Evolutionary conservation across 2,888 invertebrate genomes (phyloP), one percentile per base, ranked within the genome.

Genomic region (Limnephilus marmoratus): DNA sequence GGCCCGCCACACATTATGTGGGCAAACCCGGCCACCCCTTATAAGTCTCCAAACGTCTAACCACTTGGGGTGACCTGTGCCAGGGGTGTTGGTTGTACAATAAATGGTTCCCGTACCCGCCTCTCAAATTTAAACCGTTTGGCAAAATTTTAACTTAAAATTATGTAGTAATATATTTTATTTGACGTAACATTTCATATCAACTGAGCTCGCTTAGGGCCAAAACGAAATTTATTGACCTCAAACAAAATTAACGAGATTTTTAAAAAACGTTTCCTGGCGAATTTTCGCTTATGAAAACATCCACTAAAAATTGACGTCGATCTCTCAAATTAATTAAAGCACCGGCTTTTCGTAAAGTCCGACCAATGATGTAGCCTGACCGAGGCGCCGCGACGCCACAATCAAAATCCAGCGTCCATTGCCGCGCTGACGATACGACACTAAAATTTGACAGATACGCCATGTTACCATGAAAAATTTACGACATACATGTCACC

Each of bases 381-480:
- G 41, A 86, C 41, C 0, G 24, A 86, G 13, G 45, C 29, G 24
- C 12, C n/a, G 45, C 86, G 37, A n/a, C 12, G 37, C n/a, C 13
- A 24, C n/a, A 37, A 12, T 86, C 45, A 15, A 49, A n/a, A 86
- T 45, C 45, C 86, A 86, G 11, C 3, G n/a, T 29, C 86, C 29
- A n/a, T 86, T 29, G 12, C 37, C 45, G 11, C 29, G n/a, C n/a
- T 29, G 86, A 86, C 49, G 86, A 37, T 24, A 18, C 41, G 45
- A 86, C 45, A 86, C 37, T 86, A 86, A 86, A 86, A 86, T 24
- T 86, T 86, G 45, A 86, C 86, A 45, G 86, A 45, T 86, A 45
- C 45, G 86, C n/a, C 86, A 29, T 45, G 86, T 45, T 24, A 2
- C 86, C 68, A n/a, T 68, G 86, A 41, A 45, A 86, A 86, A 86